Percentiles rank a stretch among this genome's conserved stretches.
These are phyloP conservation scores for Drosophila neutralis DNA, from an alignment of 2,888 invertebrate species.

Conservation along the genomic window DNA sequence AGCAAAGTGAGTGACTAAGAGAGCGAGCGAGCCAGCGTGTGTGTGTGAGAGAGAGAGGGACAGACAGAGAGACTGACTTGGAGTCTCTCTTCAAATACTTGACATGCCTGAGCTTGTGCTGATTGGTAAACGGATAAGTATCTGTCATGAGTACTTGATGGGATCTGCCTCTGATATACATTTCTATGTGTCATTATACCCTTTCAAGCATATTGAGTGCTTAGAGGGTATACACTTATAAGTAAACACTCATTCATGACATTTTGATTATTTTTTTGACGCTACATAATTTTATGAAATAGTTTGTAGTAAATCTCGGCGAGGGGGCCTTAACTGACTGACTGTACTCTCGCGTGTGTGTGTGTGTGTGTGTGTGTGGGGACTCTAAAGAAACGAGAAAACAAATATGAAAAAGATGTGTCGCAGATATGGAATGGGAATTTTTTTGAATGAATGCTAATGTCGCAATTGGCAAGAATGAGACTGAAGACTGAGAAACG, in stretches of 20 bases:
- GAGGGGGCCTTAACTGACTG: slow-evolving; percentile 50
- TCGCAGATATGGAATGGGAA: slow-evolving; percentile 25
- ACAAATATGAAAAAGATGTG: not conserved
- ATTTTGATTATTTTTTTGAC: slow-evolving; percentile 37
- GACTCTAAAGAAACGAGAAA: slow-evolving; percentile 9
- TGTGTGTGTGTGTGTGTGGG: not conserved
- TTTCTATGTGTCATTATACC: not conserved
- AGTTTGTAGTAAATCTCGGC: slow-evolving; percentile 67
- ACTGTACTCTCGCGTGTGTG: not conserved
- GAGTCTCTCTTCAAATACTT: not conserved
- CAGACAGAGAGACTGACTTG: not conserved
- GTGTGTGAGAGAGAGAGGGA: not conserved
- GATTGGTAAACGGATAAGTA: not conserved
- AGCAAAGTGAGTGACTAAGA: not conserved
- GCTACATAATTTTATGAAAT: slow-evolving; percentile 59
- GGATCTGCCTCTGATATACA: not conserved
- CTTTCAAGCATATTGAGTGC: not conserved
- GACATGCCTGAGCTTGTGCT: not conserved
- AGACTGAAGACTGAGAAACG: not conserved
- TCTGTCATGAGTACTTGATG: not conserved
- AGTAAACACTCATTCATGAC: slow-evolving; percentile 49
- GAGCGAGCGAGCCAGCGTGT: not conserved
- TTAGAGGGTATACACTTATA: slow-evolving; percentile 5
- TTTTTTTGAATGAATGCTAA: slow-evolving; percentile 55
- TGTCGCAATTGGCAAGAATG: slow-evolving; percentile 53